Percentiles rank a stretch among this genome's conserved stretches.
Evolutionary conservation across 2,888 invertebrate species (phyloP).

Genomic region (Elmis aenea): DNA sequence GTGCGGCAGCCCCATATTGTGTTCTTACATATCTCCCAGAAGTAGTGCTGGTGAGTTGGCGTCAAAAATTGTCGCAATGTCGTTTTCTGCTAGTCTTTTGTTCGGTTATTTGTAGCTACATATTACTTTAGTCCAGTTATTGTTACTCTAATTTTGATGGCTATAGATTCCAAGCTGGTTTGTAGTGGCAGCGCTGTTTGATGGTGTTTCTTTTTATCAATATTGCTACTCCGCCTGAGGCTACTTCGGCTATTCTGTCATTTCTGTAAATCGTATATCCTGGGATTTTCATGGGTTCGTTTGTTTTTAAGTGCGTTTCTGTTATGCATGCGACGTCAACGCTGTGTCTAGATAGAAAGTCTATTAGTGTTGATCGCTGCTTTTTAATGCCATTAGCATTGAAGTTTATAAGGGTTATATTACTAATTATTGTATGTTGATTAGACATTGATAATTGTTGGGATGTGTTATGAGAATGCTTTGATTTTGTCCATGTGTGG

Average conservation of each 20-base stretch:
- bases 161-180: no score
- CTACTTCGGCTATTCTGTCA: constrained; percentile 1
- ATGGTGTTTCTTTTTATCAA: constrained; percentile 4
- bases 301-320: constrained; percentile 3
- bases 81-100: constrained; percentile 1
- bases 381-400: constrained; percentile 2
- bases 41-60: constrained; percentile 6
- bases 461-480: constrained; percentile 2
- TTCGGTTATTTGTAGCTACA: constrained; percentile 5
- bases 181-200: no score
- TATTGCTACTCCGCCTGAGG: constrained; percentile 3
- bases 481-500: constrained; percentile 6
- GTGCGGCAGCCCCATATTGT: constrained; percentile 8
- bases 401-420: no score
- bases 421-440: constrained; percentile 4
- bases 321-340: constrained; percentile 6
- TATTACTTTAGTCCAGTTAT: no score
- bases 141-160: no score
- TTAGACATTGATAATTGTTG: constrained; percentile 1
- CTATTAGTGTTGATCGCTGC: constrained; percentile 1
- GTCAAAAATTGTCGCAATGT: constrained; percentile 3
- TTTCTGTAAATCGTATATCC: constrained; percentile 4
- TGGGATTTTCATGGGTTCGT: constrained; percentile 4
- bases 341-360: constrained; percentile 5
- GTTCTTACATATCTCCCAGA: constrained; percentile 9